phyloP scores from a whole-genome alignment of 1,140 invertebrate species.

The Thereuonema tuberculata region DNA sequence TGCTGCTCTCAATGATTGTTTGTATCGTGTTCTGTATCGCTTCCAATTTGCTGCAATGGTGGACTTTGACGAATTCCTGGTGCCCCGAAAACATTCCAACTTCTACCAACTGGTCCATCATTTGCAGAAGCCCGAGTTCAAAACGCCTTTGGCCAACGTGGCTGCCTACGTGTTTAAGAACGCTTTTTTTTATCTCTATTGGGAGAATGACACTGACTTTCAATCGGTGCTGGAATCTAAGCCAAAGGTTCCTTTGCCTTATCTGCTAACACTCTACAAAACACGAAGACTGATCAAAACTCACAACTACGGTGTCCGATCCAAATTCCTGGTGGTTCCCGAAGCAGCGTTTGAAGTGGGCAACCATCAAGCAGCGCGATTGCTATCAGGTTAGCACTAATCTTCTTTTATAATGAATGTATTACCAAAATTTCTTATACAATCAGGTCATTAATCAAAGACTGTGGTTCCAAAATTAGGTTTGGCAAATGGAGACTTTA shows the following conservation, averaged over 20 bases:
- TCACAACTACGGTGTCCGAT: conserved; percentile 76
- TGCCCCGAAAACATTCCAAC: conserved; percentile 12
- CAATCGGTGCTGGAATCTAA: conserved; percentile 14
- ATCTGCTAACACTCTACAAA: conserved; percentile 59
- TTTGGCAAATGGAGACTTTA: too few relatives aligned
- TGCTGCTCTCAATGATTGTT: conserved; percentile 17
- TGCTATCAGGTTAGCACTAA: background rate
- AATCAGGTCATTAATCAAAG: too few relatives aligned
- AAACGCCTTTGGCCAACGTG: conserved; percentile 21
- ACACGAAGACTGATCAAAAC: conserved; percentile 58
- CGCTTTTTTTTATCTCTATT: conserved; percentile 81
- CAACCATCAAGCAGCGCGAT: conserved; percentile 85
- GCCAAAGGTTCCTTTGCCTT: conserved; percentile 17
- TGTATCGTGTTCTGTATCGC: conserved; percentile 14
- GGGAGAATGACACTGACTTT: conserved; percentile 44
- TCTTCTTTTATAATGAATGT: too few relatives aligned
- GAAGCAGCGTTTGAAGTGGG: conserved; percentile 69
- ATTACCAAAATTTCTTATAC: too few relatives aligned
- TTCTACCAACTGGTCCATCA: conserved; percentile 15
- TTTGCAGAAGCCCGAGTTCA: conserved; percentile 9
- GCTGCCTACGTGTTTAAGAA: conserved; percentile 60
- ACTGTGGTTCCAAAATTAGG: too few relatives aligned
- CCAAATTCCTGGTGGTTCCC: conserved; percentile 77
- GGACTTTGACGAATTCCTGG: conserved; percentile 18
- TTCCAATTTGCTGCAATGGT: conserved; percentile 11